These are phyloP conservation scores for Drosophila meridiana DNA, from an alignment of 2,888 invertebrate genomes.

Conservation along the genomic window DNA sequence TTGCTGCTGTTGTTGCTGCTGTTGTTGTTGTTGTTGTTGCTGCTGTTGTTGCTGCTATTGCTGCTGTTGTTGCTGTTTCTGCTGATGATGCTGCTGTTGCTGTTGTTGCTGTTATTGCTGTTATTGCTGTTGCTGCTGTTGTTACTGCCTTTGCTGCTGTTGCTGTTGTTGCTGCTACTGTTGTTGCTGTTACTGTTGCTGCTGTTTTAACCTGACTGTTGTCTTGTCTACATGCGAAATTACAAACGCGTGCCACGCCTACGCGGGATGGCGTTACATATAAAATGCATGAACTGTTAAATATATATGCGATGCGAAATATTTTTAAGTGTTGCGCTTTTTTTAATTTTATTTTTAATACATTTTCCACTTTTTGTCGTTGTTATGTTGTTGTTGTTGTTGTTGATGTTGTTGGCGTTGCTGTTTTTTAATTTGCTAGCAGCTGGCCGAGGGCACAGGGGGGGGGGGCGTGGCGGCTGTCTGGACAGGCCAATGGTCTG, in stretches of 20 bases:
- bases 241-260: constrained; percentile 66
- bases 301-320: constrained; percentile 68
- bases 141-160: constrained; percentile 13
- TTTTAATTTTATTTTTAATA: constrained; percentile 1
- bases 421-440: constrained; percentile 67
- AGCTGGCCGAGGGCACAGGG: constrained; percentile 1
- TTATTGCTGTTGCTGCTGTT: not conserved
- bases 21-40: constrained; percentile 33
- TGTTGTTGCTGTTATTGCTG: constrained; percentile 25
- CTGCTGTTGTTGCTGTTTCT: constrained; percentile 32
- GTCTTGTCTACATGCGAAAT: constrained; percentile 72
- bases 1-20: not conserved
- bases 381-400: constrained; percentile 26
- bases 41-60: constrained; percentile 32
- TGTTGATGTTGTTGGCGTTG: constrained; percentile 39
- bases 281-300: constrained; percentile 77
- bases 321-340: constrained; percentile 61
- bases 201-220: constrained; percentile 40
- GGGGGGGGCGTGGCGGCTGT: constrained; percentile 6
- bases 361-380: constrained; percentile 24
- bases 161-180: constrained; percentile 36
- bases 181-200: constrained; percentile 2
- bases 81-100: constrained; percentile 33
- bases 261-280: constrained; percentile 40
- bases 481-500: constrained; percentile 56